Evolutionary conservation across 2,888 invertebrate species (phyloP).

Genomic region (Amorpha juglandis): DNA sequence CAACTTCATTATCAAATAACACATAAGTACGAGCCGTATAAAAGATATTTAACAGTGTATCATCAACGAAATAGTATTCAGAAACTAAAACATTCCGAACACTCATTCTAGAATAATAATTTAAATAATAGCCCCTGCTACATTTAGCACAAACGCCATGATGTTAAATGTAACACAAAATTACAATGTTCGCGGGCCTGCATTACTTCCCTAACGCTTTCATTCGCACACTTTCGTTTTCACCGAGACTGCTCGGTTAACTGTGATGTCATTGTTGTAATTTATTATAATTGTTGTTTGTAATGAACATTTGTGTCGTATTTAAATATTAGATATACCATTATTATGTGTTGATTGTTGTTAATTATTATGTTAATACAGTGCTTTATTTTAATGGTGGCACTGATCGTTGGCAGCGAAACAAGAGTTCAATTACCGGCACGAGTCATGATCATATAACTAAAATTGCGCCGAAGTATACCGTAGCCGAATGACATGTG

Average conservation of each 20-base stretch:
- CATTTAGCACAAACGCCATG: neutral
- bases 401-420: too few species aligned
- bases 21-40: too few species aligned
- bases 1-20: too few species aligned
- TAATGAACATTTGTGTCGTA: neutral
- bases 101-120: neutral
- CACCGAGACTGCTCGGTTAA: slow-evolving; percentile 40
- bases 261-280: slow-evolving; percentile 28
- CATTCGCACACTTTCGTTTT: slow-evolving; percentile 62
- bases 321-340: neutral
- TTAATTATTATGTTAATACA: too few species aligned
- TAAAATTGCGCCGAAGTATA: too few species aligned
- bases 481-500: too few species aligned
- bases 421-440: too few species aligned
- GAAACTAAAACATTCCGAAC: too few species aligned
- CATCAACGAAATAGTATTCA: too few species aligned
- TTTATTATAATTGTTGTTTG: slow-evolving; percentile 22
- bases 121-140: neutral
- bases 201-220: slow-evolving; percentile 52
- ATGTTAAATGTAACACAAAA: neutral
- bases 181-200: slow-evolving; percentile 8
- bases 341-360: neutral
- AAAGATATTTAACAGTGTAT: too few species aligned
- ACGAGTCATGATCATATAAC: too few species aligned
- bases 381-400: too few species aligned